Evolutionary conservation across 2,888 invertebrate genomes (phyloP).

Genomic region (Malthinus seriepunctatus): DNA sequence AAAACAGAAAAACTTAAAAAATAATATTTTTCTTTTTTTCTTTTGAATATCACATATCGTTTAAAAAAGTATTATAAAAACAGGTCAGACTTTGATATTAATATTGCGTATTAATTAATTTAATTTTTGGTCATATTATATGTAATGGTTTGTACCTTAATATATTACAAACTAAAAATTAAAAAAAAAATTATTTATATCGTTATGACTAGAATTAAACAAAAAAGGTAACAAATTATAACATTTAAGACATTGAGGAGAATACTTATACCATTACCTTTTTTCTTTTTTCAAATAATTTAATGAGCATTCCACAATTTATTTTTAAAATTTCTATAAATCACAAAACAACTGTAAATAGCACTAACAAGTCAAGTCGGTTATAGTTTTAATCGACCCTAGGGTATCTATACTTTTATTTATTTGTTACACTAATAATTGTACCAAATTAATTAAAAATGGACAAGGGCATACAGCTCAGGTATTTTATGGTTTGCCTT

Average conservation of each 20-base stretch:
- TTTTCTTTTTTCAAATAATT: not conserved
- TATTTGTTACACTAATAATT: no score
- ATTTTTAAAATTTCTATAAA: not conserved
- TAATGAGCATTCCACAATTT: not conserved
- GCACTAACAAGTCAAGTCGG: not conserved
- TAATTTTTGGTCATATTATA: constrained; percentile 40
- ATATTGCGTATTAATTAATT: constrained; percentile 43
- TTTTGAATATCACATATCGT: constrained; percentile 44
- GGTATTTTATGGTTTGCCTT: no score
- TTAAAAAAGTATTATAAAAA: constrained; percentile 44
- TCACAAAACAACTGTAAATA: not conserved
- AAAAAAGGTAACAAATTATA: constrained; percentile 18
- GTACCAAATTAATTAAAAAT: no score
- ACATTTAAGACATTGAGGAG: not conserved
- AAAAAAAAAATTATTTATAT: constrained; percentile 2
- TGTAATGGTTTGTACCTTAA: constrained; percentile 40
- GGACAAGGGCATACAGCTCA: no score
- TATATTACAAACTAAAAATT: constrained; percentile 23
- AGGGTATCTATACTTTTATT: no score
- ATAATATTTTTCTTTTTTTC: constrained; percentile 37
- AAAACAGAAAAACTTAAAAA: constrained; percentile 20
- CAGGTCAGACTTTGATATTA: constrained; percentile 46
- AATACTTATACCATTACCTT: not conserved
- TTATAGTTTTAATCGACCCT: no score
- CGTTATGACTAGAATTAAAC: constrained; percentile 25